Evolutionary conservation across 37 sponge, comb jelly and placozoan genomes (phyloP).

Genomic region (Dysidea cf. avara): DNA sequence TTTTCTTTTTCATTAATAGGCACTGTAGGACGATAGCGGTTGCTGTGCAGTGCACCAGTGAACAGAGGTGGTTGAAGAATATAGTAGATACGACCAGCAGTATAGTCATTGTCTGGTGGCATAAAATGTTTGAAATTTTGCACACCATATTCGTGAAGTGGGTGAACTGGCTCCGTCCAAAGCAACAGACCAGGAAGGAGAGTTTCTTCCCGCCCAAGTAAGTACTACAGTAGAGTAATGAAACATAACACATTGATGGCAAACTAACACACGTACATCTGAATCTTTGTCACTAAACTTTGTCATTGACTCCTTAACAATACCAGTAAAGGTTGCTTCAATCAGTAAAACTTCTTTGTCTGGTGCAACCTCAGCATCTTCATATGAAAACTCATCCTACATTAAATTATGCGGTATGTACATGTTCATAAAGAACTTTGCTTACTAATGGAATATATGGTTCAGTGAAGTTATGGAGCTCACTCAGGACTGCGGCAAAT

Average conservation of each 20-base stretch:
- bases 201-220: slow-evolving; percentile 34
- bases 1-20: slow-evolving; percentile 37
- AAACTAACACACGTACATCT: slow-evolving; percentile 5
- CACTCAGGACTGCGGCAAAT: slow-evolving; percentile 21
- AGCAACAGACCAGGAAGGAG: slow-evolving; percentile 55
- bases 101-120: slow-evolving; percentile 32
- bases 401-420: background rate
- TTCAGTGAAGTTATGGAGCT: slow-evolving; percentile 1
- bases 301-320: slow-evolving; percentile 52
- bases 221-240: background rate
- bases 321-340: slow-evolving; percentile 40
- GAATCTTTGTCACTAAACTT: slow-evolving; percentile 33
- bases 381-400: slow-evolving; percentile 32
- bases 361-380: slow-evolving; percentile 27
- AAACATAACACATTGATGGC: background rate
- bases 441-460: background rate
- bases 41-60: slow-evolving; percentile 11
- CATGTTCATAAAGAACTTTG: background rate
- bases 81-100: slow-evolving; percentile 56
- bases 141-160: slow-evolving; percentile 45
- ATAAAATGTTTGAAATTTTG: slow-evolving; percentile 65
- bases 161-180: slow-evolving; percentile 50
- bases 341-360: slow-evolving; percentile 47
- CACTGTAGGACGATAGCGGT: slow-evolving; percentile 56
- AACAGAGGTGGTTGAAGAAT: slow-evolving; percentile 26